A percentile compares a stretch with the other conserved stretches of the same genome.
phyloP scores from a whole-genome alignment of 2,888 invertebrate species.

The Ganaspis brasiliensis region DNA sequence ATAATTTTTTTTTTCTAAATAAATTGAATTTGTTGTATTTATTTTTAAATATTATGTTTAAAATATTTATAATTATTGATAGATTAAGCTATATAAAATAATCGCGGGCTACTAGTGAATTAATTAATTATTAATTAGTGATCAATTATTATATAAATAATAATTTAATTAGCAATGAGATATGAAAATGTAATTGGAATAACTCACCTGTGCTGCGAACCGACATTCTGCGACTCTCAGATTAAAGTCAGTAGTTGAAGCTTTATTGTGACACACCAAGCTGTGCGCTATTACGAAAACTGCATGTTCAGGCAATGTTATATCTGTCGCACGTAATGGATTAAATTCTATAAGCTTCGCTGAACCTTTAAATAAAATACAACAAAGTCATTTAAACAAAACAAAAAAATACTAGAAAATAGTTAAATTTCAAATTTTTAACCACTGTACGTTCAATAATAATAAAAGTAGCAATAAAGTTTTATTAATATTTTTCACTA shows the following conservation, averaged over 20 bases:
- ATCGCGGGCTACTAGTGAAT: no score
- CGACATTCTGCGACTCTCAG: conserved; percentile 97
- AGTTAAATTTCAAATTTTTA: no score
- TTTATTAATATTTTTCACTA: no score
- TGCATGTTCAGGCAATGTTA: conserved; percentile 90
- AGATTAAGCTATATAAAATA: no score
- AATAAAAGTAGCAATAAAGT: no score
- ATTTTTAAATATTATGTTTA: no score
- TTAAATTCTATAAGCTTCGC: conserved; percentile 97
- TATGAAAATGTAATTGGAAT: conserved; percentile 42
- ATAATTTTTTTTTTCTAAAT: no score
- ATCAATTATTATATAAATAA: neutral
- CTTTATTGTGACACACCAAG: conserved; percentile 94
- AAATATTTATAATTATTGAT: no score
- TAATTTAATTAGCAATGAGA: neutral
- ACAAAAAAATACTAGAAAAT: neutral
- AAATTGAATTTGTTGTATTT: no score
- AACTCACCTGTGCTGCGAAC: conserved; percentile 90
- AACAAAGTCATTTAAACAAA: neutral
- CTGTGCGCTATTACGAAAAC: conserved; percentile 97
- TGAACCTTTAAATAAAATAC: conserved; percentile 82
- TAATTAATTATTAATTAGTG: neutral
- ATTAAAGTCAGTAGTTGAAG: conserved; percentile 95
- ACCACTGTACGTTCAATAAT: no score
- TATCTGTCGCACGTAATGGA: conserved; percentile 89